Base-by-base conservation (phyloP, 2,797 vertebrate species). In the Todus mexicanus region DNA sequence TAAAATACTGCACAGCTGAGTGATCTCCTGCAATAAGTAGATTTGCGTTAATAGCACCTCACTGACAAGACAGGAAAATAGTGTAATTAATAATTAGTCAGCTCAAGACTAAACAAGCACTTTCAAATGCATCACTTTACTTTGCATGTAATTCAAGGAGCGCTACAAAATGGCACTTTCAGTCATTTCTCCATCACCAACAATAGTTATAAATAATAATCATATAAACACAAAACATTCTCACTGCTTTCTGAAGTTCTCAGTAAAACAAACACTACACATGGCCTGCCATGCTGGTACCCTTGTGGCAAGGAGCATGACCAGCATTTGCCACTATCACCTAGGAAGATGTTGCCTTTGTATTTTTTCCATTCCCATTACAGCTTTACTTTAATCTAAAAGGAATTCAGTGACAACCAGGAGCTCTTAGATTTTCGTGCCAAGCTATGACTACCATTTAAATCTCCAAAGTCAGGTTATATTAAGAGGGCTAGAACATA, bases 71-170 rank as follows among this genome's bases (percentile, higher is more conserved):
- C 31, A 92, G 63, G 25, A 84, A 93, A 94, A 88, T 76, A 94
- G 91, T 75, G 89, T 89, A 87, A 45, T 72, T 72, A 83, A 81
- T 64, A 85, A 93, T 84, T 92, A 95, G 76, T 95, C 94, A 92
- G 35, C 56, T 89, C 79, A 60, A 87, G 93, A 94, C 87, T 96
- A 96, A 94, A 74, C 29, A 89, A 94, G 94, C 94, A 96, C 94
- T 95, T 96, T 95, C 60, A 93, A 89, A 86, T 0, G 1, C 45
- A 91, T 84, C 43, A 63, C 57, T 93, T 94, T 73, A 87, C 21
- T 88, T 61, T 16, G 23, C 56, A 68, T 88, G 27, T 73, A 80
- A 81, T 71, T 91, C 79, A 85, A 92, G 50, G 43, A 89, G 88
- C 5, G 53, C 80, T 95, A 75, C 60, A 64, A 91, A 94, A 81